A percentile compares a stretch with the other conserved stretches of the same genome.
phyloP scores from a whole-genome alignment of 2,888 invertebrate species.

The Calliphora vomitoria region DNA sequence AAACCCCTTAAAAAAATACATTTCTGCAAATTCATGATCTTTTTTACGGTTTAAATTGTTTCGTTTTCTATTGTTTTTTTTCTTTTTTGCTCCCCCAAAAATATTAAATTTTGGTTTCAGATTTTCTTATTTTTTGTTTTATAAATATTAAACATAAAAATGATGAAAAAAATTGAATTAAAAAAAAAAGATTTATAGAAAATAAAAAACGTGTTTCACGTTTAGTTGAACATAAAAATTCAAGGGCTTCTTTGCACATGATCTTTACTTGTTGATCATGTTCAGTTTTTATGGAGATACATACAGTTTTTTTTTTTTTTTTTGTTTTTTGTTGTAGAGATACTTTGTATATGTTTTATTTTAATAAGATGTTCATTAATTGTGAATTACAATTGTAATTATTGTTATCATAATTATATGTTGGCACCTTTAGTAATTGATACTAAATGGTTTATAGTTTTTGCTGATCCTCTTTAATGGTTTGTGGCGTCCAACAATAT shows the following conservation, averaged over 20 bases:
- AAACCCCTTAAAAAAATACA: background rate
- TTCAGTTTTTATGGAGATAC: conserved; percentile 17
- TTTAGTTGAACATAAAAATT: conserved; percentile 65
- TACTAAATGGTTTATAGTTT: background rate
- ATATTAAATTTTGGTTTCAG: conserved; percentile 35
- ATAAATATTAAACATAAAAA: background rate
- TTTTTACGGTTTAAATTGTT: conserved; percentile 42
- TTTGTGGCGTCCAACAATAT: background rate
- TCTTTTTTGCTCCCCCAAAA: background rate
- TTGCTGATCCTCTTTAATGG: background rate
- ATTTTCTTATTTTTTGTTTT: conserved; percentile 45
- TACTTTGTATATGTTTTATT: background rate
- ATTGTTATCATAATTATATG: background rate
- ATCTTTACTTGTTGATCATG: conserved; percentile 4
- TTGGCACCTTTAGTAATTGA: background rate
- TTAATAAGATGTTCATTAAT: conserved; percentile 1
- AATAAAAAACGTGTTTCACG: conserved; percentile 66
- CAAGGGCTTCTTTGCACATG: conserved; percentile 69
- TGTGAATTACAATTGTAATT: background rate
- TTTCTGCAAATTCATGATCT: conserved; percentile 56
- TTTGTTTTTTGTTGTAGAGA: too few relatives aligned
- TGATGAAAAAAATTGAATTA: background rate
- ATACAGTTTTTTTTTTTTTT: conserved; percentile 11
- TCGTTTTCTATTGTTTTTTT: conserved; percentile 15
- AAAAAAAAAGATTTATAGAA: conserved; percentile 35